phyloP scores from a whole-genome alignment of 2,888 invertebrate genomes.

The Alitta virens region DNA sequence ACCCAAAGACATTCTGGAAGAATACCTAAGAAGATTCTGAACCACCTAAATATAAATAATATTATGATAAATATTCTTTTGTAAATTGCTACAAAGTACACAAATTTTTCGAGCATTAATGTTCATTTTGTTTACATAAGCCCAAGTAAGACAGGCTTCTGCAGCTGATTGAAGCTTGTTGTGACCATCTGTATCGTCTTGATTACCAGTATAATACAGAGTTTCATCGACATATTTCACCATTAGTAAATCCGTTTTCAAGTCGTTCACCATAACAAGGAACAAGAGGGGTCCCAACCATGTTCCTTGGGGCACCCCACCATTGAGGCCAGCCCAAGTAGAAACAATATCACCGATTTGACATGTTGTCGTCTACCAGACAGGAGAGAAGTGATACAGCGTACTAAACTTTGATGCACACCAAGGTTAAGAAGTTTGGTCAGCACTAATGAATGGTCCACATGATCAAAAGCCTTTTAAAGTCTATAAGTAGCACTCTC shows the following conservation, averaged over 20 bases:
- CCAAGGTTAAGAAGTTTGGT: background rate
- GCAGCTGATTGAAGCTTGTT: too few species aligned
- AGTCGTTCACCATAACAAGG: background rate
- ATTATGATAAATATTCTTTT: too few species aligned
- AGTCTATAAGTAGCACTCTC: background rate
- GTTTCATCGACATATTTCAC: background rate
- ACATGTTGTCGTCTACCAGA: background rate
- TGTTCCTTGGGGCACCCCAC: background rate
- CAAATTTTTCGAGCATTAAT: too few species aligned
- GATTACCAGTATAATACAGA: too few species aligned
- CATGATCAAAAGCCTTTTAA: background rate
- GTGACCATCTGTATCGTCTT: too few species aligned
- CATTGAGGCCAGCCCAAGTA: background rate
- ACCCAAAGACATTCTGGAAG: too few species aligned
- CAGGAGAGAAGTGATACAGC: background rate
- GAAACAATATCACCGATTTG: background rate
- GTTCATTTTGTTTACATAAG: too few species aligned
- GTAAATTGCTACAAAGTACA: too few species aligned
- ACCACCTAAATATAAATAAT: too few species aligned
- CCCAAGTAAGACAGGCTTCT: too few species aligned
- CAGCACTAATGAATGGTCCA: background rate
- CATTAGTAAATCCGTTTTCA: background rate
- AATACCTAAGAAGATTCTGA: too few species aligned
- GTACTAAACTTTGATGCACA: background rate
- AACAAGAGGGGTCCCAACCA: too few species aligned